phyloP scores from a whole-genome alignment of 2,888 invertebrate genomes.

The Acleris literana region DNA sequence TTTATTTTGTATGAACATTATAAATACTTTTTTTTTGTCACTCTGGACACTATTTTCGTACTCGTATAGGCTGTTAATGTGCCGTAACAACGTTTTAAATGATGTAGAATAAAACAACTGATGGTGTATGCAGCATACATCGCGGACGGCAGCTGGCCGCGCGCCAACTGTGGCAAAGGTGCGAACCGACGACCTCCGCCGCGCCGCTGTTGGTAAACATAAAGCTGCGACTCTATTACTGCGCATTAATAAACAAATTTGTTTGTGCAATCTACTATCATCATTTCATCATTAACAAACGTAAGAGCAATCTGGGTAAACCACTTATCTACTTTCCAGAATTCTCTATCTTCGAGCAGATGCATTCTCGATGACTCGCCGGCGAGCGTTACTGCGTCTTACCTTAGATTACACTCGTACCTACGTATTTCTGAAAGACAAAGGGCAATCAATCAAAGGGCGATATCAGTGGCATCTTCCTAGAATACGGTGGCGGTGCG shows the following conservation, averaged over 20 bases:
- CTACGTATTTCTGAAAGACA: conserved; percentile 49
- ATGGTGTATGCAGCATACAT: conserved; percentile 3
- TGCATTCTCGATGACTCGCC: background rate
- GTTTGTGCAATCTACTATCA: background rate
- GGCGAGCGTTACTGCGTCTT: background rate
- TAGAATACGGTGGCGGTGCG: conserved; percentile 54
- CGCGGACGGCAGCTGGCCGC: conserved; percentile 45
- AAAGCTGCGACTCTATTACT: conserved; percentile 8
- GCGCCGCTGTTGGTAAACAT: conserved; percentile 30
- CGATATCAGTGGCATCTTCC: conserved; percentile 52
- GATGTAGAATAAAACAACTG: conserved; percentile 25
- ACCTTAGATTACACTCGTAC: conserved; percentile 6
- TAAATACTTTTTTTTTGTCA: too few relatives aligned
- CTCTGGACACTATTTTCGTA: too few relatives aligned
- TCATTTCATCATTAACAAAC: background rate
- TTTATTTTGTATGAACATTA: too few relatives aligned
- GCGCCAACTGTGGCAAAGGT: conserved; percentile 58
- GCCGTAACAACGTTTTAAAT: background rate
- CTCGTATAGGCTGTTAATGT: too few relatives aligned
- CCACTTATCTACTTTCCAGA: conserved; percentile 7
- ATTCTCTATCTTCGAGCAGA: background rate
- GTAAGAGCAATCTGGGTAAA: background rate
- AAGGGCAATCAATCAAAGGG: conserved; percentile 70
- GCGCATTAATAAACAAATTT: conserved; percentile 5
- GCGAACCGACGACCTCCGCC: conserved; percentile 41